Percentiles rank a stretch among this genome's conserved stretches.
phyloP scores from a whole-genome alignment of 2,797 vertebrate genomes.

The Pteropus rufus region DNA sequence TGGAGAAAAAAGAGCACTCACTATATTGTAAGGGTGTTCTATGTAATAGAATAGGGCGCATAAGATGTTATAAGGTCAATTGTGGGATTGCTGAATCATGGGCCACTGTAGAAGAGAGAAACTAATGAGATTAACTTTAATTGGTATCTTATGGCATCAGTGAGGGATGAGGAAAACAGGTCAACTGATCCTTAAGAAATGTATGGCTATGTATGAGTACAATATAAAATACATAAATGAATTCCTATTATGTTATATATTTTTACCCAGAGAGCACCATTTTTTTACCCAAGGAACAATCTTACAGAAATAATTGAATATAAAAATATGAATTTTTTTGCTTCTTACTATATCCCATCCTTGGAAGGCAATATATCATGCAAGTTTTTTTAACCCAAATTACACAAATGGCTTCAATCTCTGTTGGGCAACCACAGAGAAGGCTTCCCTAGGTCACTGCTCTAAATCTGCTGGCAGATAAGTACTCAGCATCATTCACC shows the following conservation, averaged over 20 bases:
- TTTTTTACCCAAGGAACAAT: not conserved
- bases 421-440: not conserved
- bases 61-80: not conserved
- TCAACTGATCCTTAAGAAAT: not conserved
- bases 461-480: not conserved
- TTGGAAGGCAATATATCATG: not conserved
- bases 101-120: not conserved
- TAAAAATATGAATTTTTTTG: not conserved
- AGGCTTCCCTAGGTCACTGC: not conserved
- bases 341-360: not conserved
- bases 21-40: not conserved
- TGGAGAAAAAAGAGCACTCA: not conserved
- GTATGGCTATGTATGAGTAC: not conserved
- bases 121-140: not conserved
- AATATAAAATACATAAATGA: not conserved
- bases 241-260: not conserved
- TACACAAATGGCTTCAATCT: not conserved
- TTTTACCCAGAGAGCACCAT: not conserved
- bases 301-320: not conserved
- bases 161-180: not conserved
- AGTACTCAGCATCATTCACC: not conserved
- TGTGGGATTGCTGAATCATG: not conserved
- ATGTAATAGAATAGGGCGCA: not conserved
- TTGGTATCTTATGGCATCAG: not conserved
- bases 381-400: not conserved